Evolutionary conservation across 2,888 invertebrate genomes (phyloP).

Genomic region (Euplexia lucipara): DNA sequence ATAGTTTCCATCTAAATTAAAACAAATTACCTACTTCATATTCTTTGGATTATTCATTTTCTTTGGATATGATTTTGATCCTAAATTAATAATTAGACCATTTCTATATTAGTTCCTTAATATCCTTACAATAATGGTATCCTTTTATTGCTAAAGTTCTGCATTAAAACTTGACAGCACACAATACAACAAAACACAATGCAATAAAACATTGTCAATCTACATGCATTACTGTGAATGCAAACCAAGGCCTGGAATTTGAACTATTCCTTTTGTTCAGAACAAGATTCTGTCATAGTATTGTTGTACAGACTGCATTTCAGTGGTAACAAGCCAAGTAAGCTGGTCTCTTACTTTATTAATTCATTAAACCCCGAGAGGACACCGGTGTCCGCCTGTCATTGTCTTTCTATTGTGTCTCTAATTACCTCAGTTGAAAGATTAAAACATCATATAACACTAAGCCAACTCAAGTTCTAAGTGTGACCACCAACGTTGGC

Average conservation of each 20-base stretch:
- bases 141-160: not conserved
- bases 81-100: not conserved
- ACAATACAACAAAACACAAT: conserved; percentile 1
- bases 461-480: too few relatives aligned
- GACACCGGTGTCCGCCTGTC: too few relatives aligned
- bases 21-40: conserved; percentile 3
- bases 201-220: conserved; percentile 27
- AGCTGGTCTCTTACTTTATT: too few relatives aligned
- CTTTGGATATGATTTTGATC: too few relatives aligned
- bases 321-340: too few relatives aligned
- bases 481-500: too few relatives aligned
- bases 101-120: not conserved
- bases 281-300: conserved; percentile 47
- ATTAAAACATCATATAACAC: too few relatives aligned
- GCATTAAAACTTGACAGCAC: too few relatives aligned
- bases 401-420: too few relatives aligned
- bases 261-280: conserved; percentile 53
- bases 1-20: conserved; percentile 11
- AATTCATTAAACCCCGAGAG: too few relatives aligned
- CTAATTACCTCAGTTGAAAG: too few relatives aligned
- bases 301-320: conserved; percentile 25
- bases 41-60: not conserved
- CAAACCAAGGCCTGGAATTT: conserved; percentile 51
- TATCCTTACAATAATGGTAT: not conserved
- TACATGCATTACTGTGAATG: conserved; percentile 27